These are phyloP conservation scores for Apaloderma vittatum DNA, from an alignment of 2,113 vertebrate genomes.

Conservation along the genomic window DNA sequence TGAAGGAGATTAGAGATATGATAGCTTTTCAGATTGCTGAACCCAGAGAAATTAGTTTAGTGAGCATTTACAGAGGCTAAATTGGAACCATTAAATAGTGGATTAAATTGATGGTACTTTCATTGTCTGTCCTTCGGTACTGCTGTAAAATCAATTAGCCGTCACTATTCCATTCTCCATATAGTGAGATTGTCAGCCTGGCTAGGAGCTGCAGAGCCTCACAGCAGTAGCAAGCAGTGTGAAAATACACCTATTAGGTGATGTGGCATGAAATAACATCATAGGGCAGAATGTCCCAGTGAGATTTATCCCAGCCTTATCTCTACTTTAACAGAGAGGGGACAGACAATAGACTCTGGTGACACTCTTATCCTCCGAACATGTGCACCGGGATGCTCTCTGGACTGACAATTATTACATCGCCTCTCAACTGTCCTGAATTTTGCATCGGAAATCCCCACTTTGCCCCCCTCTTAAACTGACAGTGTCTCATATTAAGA, in stretches of 20 bases:
- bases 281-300: conserved; percentile 74
- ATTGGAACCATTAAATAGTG: conserved; percentile 99
- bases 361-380: conserved; percentile 77
- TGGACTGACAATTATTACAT: conserved; percentile 74
- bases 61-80: conserved; percentile 99
- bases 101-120: conserved; percentile 99
- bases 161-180: conserved; percentile 99
- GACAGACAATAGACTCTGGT: conserved; percentile 79
- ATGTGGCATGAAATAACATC: conserved; percentile 76
- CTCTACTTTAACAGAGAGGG: conserved; percentile 80
- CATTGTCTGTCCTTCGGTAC: conserved; percentile 99
- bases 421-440: conserved; percentile 48
- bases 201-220: conserved; percentile 92
- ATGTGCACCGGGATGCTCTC: conserved; percentile 67
- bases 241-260: conserved; percentile 81
- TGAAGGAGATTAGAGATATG: conserved; percentile 99
- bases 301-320: conserved; percentile 80
- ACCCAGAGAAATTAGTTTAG: conserved; percentile 99
- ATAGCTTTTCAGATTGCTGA: conserved; percentile 99
- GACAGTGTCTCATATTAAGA: conserved; percentile 26
- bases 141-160: conserved; percentile 99
- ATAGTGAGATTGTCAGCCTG: conserved; percentile 94
- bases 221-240: conserved; percentile 80
- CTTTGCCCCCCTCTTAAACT: conserved; percentile 37
- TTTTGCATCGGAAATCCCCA: conserved; percentile 51